A percentile compares a stretch with the other conserved stretches of the same genome.
These are phyloP conservation scores for Idaea dimidiata DNA, from an alignment of 2,888 invertebrate species.

Conservation along the genomic window DNA sequence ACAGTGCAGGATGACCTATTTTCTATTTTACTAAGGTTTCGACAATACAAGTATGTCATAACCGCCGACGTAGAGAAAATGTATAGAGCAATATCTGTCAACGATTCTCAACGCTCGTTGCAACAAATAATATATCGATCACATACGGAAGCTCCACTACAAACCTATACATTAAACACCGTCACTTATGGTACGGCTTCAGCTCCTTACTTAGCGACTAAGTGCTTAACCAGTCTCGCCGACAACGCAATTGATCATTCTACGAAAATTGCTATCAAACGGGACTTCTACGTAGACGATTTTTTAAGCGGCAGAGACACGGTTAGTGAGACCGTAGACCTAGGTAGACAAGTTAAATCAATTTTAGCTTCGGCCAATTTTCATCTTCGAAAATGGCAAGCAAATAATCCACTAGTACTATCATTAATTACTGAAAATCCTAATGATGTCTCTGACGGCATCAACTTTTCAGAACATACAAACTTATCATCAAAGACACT, in stretches of 20 bases:
- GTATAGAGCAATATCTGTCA: constrained; percentile 36
- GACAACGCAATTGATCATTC: not conserved
- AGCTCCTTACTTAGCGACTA: constrained; percentile 36
- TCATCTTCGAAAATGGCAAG: constrained; percentile 12
- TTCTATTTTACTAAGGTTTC: constrained; percentile 33
- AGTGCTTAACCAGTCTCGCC: constrained; percentile 24
- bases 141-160: constrained; percentile 23
- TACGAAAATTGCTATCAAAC: constrained; percentile 17
- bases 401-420: constrained; percentile 4
- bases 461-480: not conserved
- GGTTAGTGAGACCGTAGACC: not conserved
- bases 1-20: constrained; percentile 33
- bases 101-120: constrained; percentile 30
- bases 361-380: constrained; percentile 10
- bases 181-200: constrained; percentile 38
- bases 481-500: constrained; percentile 5
- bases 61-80: constrained; percentile 38
- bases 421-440: not conserved
- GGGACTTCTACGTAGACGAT: constrained; percentile 36
- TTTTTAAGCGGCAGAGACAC: constrained; percentile 16
- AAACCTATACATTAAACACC: constrained; percentile 32
- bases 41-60: constrained; percentile 30
- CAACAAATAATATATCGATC: constrained; percentile 44
- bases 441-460: constrained; percentile 5
- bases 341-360: constrained; percentile 4